Percentiles rank a stretch among this genome's conserved stretches.
phyloP scores from a whole-genome alignment of 2,113 vertebrate species.

The Odobenus rosmarus region DNA sequence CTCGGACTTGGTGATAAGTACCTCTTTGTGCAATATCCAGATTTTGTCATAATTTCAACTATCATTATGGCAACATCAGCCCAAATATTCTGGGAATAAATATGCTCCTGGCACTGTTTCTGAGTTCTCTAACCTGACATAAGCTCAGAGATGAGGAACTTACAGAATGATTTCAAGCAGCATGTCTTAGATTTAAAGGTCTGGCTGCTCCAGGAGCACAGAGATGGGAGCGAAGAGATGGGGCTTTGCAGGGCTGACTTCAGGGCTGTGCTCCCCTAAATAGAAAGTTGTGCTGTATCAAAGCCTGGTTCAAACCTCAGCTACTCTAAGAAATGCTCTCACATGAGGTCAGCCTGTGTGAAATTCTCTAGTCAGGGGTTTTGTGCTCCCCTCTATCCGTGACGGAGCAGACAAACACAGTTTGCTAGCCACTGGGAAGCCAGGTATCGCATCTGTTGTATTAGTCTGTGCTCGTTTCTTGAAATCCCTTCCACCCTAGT shows the following conservation, averaged over 20 bases:
- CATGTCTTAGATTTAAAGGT: background rate
- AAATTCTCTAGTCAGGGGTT: background rate
- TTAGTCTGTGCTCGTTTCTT: background rate
- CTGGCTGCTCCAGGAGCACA: background rate
- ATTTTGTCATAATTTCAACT: background rate
- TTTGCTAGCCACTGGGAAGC: background rate
- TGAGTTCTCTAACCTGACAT: background rate
- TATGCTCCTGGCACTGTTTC: background rate
- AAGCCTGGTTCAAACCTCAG: background rate
- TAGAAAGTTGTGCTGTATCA: background rate
- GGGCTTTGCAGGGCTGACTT: background rate
- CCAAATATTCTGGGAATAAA: background rate
- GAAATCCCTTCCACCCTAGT: background rate
- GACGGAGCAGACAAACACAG: background rate
- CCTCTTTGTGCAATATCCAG: background rate
- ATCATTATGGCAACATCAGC: background rate
- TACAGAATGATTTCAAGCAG: background rate
- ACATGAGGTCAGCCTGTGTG: background rate
- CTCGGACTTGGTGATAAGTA: background rate
- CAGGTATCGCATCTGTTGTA: fast-evolving
- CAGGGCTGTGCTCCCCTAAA: background rate
- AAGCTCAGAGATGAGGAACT: background rate
- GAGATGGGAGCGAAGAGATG: background rate
- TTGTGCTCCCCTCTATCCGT: fast-evolving
- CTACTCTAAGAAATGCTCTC: background rate